Evolutionary conservation across 1,140 invertebrate genomes (phyloP).

Genomic region (Rhysida immarginata): DNA sequence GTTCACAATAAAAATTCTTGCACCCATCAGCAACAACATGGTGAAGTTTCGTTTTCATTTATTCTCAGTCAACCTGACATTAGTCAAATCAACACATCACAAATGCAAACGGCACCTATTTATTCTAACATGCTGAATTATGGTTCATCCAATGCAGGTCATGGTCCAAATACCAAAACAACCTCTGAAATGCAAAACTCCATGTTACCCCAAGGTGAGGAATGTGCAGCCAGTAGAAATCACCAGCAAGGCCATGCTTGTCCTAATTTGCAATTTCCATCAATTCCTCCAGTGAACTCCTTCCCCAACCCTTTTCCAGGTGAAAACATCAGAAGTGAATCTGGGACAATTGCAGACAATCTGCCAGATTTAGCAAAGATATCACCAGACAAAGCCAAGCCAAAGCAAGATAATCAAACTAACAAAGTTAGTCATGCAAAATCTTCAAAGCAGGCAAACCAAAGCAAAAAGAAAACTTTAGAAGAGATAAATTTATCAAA

Average conservation of each 20-base stretch:
- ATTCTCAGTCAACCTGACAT: not conserved
- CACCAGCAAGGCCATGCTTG: no score
- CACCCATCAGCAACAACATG: not conserved
- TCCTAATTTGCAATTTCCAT: not conserved
- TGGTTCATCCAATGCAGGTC: no score
- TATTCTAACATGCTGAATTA: no score
- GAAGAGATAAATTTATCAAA: conserved; percentile 24
- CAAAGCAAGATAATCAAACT: not conserved
- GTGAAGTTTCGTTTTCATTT: not conserved
- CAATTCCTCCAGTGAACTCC: not conserved
- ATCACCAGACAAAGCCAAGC: not conserved
- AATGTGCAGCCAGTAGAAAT: no score
- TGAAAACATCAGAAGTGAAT: not conserved
- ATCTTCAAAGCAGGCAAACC: not conserved
- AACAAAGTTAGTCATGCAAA: not conserved
- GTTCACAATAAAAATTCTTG: not conserved
- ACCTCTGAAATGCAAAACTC: no score
- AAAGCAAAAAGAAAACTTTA: conserved; percentile 11
- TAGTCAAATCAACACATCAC: no score
- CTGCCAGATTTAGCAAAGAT: not conserved
- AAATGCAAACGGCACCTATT: no score
- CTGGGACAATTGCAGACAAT: not conserved
- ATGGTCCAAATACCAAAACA: no score
- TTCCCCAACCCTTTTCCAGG: not conserved
- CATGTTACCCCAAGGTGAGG: no score